phyloP scores from a whole-genome alignment of 2,797 vertebrate genomes.

The Atherinosoma microstoma region DNA sequence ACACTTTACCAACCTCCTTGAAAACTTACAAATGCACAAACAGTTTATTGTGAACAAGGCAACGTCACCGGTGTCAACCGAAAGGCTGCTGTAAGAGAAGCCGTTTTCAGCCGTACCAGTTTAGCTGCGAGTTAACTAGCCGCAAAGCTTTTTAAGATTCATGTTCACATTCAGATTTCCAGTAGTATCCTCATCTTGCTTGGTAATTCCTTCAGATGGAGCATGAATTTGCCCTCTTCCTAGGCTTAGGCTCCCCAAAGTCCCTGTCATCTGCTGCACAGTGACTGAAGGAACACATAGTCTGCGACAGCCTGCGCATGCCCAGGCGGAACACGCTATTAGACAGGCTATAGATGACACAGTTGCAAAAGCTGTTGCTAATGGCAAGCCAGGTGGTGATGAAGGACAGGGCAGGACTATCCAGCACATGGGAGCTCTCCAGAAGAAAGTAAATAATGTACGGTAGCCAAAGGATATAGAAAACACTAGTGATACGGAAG shows the following conservation, averaged over 20 bases:
- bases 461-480: constrained; percentile 98
- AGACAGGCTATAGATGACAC: constrained; percentile 98
- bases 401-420: constrained; percentile 94
- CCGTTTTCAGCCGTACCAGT: constrained; percentile 19
- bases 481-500: constrained; percentile 98
- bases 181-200: constrained; percentile 13
- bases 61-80: constrained; percentile 43
- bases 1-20: constrained; percentile 33
- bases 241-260: constrained; percentile 91
- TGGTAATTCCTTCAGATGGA: constrained; percentile 86
- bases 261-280: constrained; percentile 88
- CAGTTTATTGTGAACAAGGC: constrained; percentile 25
- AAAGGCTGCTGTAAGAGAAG: constrained; percentile 29
- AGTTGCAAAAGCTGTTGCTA: constrained; percentile 99
- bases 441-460: constrained; percentile 98
- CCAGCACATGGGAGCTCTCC: constrained; percentile 95
- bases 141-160: constrained; percentile 27
- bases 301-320: constrained; percentile 94
- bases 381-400: constrained; percentile 99
- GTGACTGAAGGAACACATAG: constrained; percentile 90
- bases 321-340: constrained; percentile 98
- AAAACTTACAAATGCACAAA: constrained; percentile 47
- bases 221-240: constrained; percentile 95
- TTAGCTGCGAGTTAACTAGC: constrained; percentile 48
- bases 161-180: constrained; percentile 32